A percentile compares a stretch with the other conserved stretches of the same genome.
phyloP scores from a whole-genome alignment of 2,888 invertebrate genomes.

The Tridacna crocea region DNA sequence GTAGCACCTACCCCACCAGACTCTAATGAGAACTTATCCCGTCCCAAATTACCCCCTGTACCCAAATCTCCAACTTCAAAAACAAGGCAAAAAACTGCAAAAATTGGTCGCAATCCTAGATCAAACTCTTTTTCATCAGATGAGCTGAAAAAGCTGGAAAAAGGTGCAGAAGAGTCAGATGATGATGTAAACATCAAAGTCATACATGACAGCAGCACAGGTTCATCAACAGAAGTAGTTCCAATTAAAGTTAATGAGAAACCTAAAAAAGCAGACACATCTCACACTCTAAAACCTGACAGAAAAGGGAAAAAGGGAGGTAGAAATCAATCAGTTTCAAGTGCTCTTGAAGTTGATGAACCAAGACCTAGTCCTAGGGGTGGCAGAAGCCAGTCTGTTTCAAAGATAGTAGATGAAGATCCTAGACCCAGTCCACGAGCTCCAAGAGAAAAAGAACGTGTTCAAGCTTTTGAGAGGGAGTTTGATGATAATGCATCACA shows the following conservation, averaged over 20 bases:
- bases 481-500: slow-evolving; percentile 43
- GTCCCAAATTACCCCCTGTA: slow-evolving; percentile 67
- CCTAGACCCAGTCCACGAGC: slow-evolving; percentile 16
- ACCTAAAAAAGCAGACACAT: slow-evolving; percentile 50
- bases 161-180: slow-evolving; percentile 30
- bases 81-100: slow-evolving; percentile 67
- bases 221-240: slow-evolving; percentile 62
- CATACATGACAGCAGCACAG: slow-evolving; percentile 40
- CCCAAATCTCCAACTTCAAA: slow-evolving; percentile 58
- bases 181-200: slow-evolving; percentile 55
- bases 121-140: slow-evolving; percentile 72
- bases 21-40: slow-evolving; percentile 29
- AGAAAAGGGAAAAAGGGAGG: slow-evolving; percentile 47
- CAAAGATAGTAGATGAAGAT: slow-evolving; percentile 41
- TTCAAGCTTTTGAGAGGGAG: slow-evolving; percentile 30
- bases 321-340: slow-evolving; percentile 54
- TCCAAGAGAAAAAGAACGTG: slow-evolving; percentile 26
- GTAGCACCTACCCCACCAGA: slow-evolving; percentile 60
- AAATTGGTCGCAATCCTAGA: slow-evolving; percentile 67
- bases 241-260: slow-evolving; percentile 40
- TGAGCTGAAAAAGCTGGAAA: slow-evolving; percentile 62
- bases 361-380: slow-evolving; percentile 7
- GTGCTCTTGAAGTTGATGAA: slow-evolving; percentile 44
- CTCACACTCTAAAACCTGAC: slow-evolving; percentile 58
- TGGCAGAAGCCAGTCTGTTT: slow-evolving; percentile 52